A percentile compares a stretch with the other conserved stretches of the same genome.
phyloP scores from a whole-genome alignment of 2,888 invertebrate species.

The Lithodes maja region DNA sequence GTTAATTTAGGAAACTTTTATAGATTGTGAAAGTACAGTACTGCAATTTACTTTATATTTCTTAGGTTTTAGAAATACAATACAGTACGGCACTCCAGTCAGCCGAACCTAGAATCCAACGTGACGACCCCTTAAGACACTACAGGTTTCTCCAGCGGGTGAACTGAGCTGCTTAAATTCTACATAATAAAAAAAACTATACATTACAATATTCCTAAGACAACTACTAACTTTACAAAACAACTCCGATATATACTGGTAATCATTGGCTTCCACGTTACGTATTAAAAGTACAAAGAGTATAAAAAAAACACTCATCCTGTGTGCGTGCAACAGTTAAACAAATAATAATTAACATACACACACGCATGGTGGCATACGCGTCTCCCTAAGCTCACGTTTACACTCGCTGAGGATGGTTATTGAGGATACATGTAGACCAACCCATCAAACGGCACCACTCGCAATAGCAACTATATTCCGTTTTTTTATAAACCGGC shows the following conservation, averaged over 20 bases:
- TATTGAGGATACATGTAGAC: neutral
- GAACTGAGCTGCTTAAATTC: neutral
- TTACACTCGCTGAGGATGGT: too few relatives aligned
- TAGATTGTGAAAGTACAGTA: too few relatives aligned
- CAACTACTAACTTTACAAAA: slow-evolving; percentile 2
- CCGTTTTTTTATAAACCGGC: too few relatives aligned
- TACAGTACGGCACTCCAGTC: too few relatives aligned
- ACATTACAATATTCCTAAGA: neutral
- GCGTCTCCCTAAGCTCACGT: too few relatives aligned
- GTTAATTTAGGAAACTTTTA: too few relatives aligned
- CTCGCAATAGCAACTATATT: neutral
- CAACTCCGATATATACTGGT: slow-evolving; percentile 4
- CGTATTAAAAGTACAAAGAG: slow-evolving; percentile 17
- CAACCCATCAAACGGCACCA: slow-evolving; percentile 10
- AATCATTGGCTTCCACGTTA: slow-evolving; percentile 20
- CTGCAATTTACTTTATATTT: too few relatives aligned
- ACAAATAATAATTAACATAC: neutral
- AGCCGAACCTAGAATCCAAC: too few relatives aligned
- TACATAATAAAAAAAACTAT: neutral
- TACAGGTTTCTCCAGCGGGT: neutral
- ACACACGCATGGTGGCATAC: too few relatives aligned
- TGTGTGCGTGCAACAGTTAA: neutral
- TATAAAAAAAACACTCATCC: slow-evolving; percentile 1
- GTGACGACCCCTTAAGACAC: neutral
- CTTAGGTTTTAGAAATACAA: too few relatives aligned